Conservation (phyloP, 2,113 vertebrate genomes). For the Ovis canadensis region DNA sequence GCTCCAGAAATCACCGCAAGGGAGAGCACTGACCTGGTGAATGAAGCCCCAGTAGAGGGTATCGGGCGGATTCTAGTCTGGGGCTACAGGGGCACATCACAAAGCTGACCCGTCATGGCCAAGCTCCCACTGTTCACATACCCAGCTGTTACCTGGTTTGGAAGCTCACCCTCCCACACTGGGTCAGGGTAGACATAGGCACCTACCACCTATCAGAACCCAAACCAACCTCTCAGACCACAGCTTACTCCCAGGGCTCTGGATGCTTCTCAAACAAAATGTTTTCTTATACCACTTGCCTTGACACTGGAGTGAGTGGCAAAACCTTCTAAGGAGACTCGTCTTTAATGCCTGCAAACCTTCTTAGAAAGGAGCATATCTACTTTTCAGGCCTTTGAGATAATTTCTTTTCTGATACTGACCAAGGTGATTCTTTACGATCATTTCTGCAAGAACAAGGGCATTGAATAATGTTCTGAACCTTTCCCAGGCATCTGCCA, state of each 20-base stretch:
- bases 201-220: background rate
- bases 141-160: background rate
- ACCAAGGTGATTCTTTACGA: background rate
- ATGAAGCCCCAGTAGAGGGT: background rate
- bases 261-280: background rate
- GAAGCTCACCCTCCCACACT: background rate
- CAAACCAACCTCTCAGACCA: background rate
- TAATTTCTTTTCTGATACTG: background rate
- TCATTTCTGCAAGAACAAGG: background rate
- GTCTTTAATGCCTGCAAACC: background rate
- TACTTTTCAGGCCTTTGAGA: background rate
- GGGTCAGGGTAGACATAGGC: background rate
- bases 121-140: background rate
- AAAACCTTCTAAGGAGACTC: background rate
- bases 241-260: background rate
- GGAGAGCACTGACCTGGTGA: background rate
- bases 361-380: background rate
- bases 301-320: background rate
- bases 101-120: background rate
- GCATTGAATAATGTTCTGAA: background rate
- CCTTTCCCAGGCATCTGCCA: background rate
- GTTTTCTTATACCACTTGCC: background rate
- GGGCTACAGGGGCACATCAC: too few species aligned
- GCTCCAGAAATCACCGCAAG: background rate
- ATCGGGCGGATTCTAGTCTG: background rate